Percentiles rank a stretch among this genome's conserved stretches.
These are phyloP conservation scores for Silurus asotus DNA, from an alignment of 2,113 vertebrate genomes.

Conservation along the genomic window DNA sequence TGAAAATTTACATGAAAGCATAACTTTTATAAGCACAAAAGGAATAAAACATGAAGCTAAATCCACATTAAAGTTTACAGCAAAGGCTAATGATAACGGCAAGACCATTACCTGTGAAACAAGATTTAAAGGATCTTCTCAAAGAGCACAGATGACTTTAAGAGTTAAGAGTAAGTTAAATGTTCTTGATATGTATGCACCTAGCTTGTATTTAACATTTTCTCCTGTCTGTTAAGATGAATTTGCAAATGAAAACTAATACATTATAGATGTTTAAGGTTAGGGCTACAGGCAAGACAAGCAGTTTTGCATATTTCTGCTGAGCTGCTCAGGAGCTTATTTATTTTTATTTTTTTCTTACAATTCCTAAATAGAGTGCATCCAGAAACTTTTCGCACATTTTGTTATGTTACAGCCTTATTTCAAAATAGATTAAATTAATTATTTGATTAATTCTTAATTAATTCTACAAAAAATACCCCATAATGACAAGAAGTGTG, in stretches of 20 bases:
- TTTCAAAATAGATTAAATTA: too few relatives aligned
- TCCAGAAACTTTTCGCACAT: too few relatives aligned
- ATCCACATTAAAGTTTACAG: conserved; percentile 20
- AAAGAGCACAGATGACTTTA: conserved; percentile 1
- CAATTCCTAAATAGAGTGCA: too few relatives aligned
- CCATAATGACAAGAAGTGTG: too few relatives aligned
- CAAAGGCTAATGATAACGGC: conserved; percentile 18
- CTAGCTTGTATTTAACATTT: not conserved
- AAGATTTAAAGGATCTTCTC: not conserved
- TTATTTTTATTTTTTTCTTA: not conserved
- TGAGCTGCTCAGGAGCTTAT: not conserved
- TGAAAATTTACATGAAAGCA: not conserved
- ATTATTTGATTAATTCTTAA: too few relatives aligned
- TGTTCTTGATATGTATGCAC: too few relatives aligned
- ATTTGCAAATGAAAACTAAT: not conserved
- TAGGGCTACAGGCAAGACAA: not conserved
- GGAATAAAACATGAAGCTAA: not conserved
- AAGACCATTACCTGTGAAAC: conserved; percentile 11
- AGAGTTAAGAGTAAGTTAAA: conserved; percentile 17
- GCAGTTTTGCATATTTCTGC: not conserved
- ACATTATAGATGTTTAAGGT: not conserved
- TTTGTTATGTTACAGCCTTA: too few relatives aligned
- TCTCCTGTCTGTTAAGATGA: not conserved
- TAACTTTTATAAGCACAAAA: too few relatives aligned
- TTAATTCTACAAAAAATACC: too few relatives aligned